Evolutionary conservation across 1,140 invertebrate species (phyloP).

Genomic region (Tetramorium parvispinum): DNA sequence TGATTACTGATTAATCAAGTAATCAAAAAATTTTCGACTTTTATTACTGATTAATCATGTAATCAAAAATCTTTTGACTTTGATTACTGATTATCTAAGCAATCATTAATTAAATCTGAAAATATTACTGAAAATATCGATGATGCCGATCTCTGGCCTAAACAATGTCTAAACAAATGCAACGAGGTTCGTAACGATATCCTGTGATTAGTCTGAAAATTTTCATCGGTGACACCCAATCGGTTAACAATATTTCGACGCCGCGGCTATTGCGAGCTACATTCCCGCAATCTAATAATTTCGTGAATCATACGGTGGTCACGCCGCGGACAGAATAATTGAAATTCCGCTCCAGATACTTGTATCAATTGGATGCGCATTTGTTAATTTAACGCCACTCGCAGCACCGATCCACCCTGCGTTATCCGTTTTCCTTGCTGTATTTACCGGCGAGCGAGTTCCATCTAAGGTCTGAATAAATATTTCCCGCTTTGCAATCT

Average conservation of each 20-base stretch:
- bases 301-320: constrained; percentile 41
- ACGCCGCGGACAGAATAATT: constrained; percentile 56
- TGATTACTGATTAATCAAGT: no score
- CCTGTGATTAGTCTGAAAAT: constrained; percentile 21
- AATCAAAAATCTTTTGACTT: no score
- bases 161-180: neutral
- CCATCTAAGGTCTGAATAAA: constrained; percentile 48
- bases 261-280: neutral
- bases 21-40: no score
- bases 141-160: no score
- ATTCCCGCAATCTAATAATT: constrained; percentile 64
- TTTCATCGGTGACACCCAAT: constrained; percentile 18
- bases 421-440: constrained; percentile 37
- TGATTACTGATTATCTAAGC: no score
- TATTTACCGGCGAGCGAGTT: neutral
- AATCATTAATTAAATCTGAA: no score
- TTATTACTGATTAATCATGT: no score
- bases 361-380: constrained; percentile 48
- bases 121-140: no score
- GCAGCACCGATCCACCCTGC: neutral
- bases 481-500: constrained; percentile 36
- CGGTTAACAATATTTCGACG: constrained; percentile 45
- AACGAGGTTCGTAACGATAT: neutral
- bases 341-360: constrained; percentile 58
- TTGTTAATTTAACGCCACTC: constrained; percentile 66